Base-by-base conservation (phyloP, 2,888 invertebrate species). In the Ormyrus rosae region DNA sequence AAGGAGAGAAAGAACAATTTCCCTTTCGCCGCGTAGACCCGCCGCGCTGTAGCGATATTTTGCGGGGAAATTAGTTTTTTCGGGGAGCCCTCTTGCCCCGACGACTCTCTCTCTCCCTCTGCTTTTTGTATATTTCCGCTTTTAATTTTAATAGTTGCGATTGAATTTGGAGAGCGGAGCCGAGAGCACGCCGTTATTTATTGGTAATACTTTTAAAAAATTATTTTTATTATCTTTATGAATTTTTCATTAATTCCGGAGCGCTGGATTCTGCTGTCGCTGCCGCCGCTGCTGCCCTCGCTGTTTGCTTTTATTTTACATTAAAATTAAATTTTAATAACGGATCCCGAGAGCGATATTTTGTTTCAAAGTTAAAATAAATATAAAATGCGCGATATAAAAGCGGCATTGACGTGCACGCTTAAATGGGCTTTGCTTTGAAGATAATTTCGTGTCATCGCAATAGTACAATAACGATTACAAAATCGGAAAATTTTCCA, bases 1-100 rank as follows among this genome's bases (percentile, higher is more conserved):
- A 51, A 81, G 79, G 83, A 83, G 83, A 83, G 81, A 83, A 72
- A 70, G 73, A 89, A 90, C 89, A 89, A 89, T 90, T 90, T 90
- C 89, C 88, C 89, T 90, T 90, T 90, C 90, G 88, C 89, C 89
- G 85, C 88, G 88, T 88, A 19, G 19, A 19, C 19, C 19, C 19
- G 19, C 19, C 19, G 19, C 87, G 88, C 85, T 88, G 86, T 85
- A 87, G 86, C 86, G 34, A 56, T 72, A 60, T 73, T 74, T 71
- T 60, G 19, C 50, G 46, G 55, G 50, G 71, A 73, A 67, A 72
- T 80, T 78, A 75, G 63, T 70, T 81, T 70, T 73, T 65, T 78
- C 78, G 19, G 19, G 19, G 19, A 19, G 19, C 19, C 19, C 19
- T 19, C 19, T 19, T 19, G 19, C 19, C 19, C 19, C 19, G 19